Conservation (phyloP, 2,113 vertebrate genomes). For the Hydrochoerus hydrochaeris region DNA sequence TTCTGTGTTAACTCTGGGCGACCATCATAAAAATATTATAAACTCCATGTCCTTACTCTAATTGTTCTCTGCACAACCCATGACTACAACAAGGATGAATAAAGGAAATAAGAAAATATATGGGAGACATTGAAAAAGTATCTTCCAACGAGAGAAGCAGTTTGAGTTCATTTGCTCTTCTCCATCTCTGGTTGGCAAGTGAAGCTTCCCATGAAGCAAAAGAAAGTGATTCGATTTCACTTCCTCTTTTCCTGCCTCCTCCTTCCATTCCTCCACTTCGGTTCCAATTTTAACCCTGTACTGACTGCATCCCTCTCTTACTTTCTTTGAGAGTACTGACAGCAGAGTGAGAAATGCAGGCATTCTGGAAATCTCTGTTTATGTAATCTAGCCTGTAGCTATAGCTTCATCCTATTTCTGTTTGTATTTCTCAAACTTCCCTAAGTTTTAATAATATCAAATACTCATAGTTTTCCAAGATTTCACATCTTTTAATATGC, state of each 20-base stretch:
- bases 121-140: not conserved
- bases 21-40: too few relatives aligned
- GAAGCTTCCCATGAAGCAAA: not conserved
- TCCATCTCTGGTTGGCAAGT: not conserved
- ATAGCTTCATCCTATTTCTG: not conserved
- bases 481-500: not conserved
- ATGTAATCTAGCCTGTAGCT: not conserved
- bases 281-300: conserved; percentile 10
- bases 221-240: not conserved
- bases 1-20: too few relatives aligned
- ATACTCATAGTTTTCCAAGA: not conserved
- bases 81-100: not conserved
- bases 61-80: too few relatives aligned
- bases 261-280: not conserved
- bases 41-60: too few relatives aligned
- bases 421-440: not conserved
- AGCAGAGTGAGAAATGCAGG: not conserved
- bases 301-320: not conserved
- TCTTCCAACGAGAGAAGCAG: not conserved
- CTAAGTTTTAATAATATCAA: not conserved
- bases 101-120: conserved; percentile 11
- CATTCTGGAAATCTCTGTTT: not conserved
- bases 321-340: not conserved
- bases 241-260: not conserved
- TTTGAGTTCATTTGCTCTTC: not conserved